Base-by-base conservation (phyloP, 2,888 invertebrate genomes). In the Busseola fusca region DNA sequence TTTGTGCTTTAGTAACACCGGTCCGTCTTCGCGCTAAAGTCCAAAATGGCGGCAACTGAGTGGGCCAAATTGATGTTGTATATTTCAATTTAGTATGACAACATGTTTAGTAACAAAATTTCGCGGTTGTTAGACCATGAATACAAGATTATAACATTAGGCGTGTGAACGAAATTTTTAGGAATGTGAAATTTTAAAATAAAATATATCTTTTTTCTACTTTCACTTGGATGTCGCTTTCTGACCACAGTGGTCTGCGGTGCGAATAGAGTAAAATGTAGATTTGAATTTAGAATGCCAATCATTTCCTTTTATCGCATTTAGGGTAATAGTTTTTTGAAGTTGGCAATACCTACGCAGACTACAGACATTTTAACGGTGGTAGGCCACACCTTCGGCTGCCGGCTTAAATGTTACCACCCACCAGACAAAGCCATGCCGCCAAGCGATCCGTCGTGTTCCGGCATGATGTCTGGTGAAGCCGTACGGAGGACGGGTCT, bases 151-250 rank as follows among this genome's bases (percentile, higher is more conserved):
- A 93, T 90, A 91, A 91, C 91, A 90, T 90, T 90, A 88, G 81
- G 80, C 89, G 92, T 93, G 94, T 90, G 92, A 93, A 93, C 83
- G 85, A 85, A 83, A 85, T 85, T 88, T 87, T 88, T 88, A 87
- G 89, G 89, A 92, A 91, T 92, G 90, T 85, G 87, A 83, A 86
- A 83, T 84, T 85, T 76, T 71, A 76, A 84, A 83, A 78, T 77
- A 74, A 62, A 79, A 80, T 68, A 68, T 78, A 62, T n/a, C 10
- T 52, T 72, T 58, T 69, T 63, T 69, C 50, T 69, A 92, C 94
- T 94, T 94, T 94, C 94, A 91, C 94, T 91, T 62, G 18, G 82
- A 87, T 87, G 87, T 89, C 89, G 83, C 91, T 93, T 91, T 93
- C 92, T 79, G 90, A 89, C 91, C 90, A 90, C 80, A 81, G 84